These are phyloP conservation scores for Brachionus rotundiformis DNA, from an alignment of 1,140 invertebrate genomes.

Conservation along the genomic window DNA sequence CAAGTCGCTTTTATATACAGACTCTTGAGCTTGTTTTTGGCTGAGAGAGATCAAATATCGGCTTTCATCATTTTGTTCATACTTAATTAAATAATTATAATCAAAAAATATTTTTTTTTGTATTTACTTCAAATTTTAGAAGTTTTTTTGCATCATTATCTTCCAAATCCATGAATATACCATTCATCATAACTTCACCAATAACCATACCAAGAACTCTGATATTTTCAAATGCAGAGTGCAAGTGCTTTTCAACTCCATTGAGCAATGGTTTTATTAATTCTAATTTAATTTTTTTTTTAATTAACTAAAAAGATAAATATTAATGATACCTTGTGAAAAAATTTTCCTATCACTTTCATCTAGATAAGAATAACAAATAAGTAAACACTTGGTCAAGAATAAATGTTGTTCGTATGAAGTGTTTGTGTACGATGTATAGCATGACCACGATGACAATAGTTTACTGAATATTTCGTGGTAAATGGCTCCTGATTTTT, in stretches of 20 bases:
- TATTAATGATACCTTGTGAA: neutral
- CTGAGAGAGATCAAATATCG: neutral
- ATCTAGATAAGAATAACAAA: neutral
- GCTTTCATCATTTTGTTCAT: slow-evolving; percentile 21
- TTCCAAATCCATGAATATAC: neutral
- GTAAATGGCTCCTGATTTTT: neutral
- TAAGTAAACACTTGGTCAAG: neutral
- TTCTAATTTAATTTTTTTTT: slow-evolving; percentile 2
- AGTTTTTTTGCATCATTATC: neutral
- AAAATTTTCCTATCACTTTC: neutral
- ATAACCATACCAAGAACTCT: neutral
- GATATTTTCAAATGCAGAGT: slow-evolving; percentile 22
- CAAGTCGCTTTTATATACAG: neutral
- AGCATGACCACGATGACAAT: neutral
- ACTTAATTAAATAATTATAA: neutral
- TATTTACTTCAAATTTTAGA: slow-evolving; percentile 30
- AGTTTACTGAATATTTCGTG: neutral
- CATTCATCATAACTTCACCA: slow-evolving; percentile 33
- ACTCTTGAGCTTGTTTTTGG: neutral
- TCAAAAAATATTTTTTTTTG: neutral
- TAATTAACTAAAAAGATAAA: neutral
- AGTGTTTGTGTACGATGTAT: neutral
- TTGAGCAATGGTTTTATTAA: neutral
- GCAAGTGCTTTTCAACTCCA: slow-evolving; percentile 37
- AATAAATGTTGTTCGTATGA: slow-evolving; percentile 25